Percentiles rank a stretch among this genome's conserved stretches.
Evolutionary conservation across 2,113 vertebrate species (phyloP).

Genomic region (Eclectus roratus): DNA sequence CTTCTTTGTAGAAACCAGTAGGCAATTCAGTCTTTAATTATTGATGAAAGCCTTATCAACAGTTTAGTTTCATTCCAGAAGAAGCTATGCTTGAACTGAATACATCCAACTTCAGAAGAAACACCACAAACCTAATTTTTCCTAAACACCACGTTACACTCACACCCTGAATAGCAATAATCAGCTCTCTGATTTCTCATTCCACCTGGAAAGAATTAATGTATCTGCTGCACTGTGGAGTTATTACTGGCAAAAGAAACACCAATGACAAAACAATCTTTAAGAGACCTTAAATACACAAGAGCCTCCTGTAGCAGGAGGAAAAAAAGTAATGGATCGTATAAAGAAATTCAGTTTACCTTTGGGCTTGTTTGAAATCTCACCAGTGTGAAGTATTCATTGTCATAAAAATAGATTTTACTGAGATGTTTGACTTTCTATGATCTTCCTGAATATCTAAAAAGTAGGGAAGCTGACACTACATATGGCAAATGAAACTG

Average conservation of each 20-base stretch:
- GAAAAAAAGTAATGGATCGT: not conserved
- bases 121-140: conserved; percentile 40
- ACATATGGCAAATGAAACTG: not conserved
- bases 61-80: conserved; percentile 3
- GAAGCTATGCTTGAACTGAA: not conserved
- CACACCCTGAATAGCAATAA: conserved; percentile 6
- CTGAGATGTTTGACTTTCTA: not conserved
- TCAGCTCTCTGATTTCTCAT: conserved; percentile 7
- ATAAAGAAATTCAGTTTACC: not conserved
- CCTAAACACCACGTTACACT: conserved; percentile 27
- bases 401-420: not conserved
- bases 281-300: not conserved
- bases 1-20: not conserved
- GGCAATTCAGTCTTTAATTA: not conserved
- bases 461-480: not conserved
- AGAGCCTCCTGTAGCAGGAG: not conserved
- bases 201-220: conserved; percentile 15
- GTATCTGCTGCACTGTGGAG: not conserved
- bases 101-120: conserved; percentile 46
- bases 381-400: not conserved
- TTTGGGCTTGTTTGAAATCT: not conserved
- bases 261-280: not conserved
- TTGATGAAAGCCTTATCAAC: not conserved
- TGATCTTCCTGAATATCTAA: not conserved
- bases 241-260: conserved; percentile 29